These are phyloP conservation scores for Nudaria mundana DNA, from an alignment of 2,888 invertebrate species.

Conservation along the genomic window DNA sequence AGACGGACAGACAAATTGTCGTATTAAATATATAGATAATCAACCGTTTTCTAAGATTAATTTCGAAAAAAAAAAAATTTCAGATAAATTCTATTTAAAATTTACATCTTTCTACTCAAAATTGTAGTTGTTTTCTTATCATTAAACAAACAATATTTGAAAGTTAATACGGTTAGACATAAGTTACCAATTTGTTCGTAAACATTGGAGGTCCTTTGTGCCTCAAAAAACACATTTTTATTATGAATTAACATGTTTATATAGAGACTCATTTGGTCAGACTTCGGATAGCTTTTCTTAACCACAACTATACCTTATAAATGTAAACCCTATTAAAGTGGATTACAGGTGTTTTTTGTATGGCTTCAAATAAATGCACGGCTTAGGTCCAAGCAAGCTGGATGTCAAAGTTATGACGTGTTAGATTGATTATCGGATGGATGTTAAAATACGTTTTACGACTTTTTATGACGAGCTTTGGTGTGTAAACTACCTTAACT, in stretches of 20 bases:
- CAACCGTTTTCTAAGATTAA: too few species aligned
- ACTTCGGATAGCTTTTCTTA: conserved; percentile 59
- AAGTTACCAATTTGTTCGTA: conserved; percentile 68
- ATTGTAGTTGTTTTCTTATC: too few species aligned
- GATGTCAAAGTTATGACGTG: conserved; percentile 82
- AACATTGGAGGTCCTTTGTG: conserved; percentile 57
- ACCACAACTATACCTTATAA: conserved; percentile 26
- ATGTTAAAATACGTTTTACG: conserved; percentile 81
- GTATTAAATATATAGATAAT: too few species aligned
- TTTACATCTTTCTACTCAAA: too few species aligned
- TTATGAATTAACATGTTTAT: conserved; percentile 79
- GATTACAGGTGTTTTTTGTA: conserved; percentile 35
- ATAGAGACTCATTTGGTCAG: conserved; percentile 73
- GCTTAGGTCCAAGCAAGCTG: conserved; percentile 67
- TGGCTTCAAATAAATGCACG: conserved; percentile 32
- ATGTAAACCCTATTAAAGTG: conserved; percentile 31
- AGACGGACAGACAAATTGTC: too few species aligned
- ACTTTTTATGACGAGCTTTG: conserved; percentile 75
- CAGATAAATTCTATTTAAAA: too few species aligned
- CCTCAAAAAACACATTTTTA: conserved; percentile 64
- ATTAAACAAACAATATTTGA: conserved; percentile 49
- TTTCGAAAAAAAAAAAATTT: too few species aligned
- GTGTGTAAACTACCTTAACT: conserved; percentile 66
- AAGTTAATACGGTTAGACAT: conserved; percentile 57
- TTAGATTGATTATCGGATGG: conserved; percentile 82